phyloP scores from a whole-genome alignment of 2,888 invertebrate genomes.

The Gonocerus acuteangulatus region DNA sequence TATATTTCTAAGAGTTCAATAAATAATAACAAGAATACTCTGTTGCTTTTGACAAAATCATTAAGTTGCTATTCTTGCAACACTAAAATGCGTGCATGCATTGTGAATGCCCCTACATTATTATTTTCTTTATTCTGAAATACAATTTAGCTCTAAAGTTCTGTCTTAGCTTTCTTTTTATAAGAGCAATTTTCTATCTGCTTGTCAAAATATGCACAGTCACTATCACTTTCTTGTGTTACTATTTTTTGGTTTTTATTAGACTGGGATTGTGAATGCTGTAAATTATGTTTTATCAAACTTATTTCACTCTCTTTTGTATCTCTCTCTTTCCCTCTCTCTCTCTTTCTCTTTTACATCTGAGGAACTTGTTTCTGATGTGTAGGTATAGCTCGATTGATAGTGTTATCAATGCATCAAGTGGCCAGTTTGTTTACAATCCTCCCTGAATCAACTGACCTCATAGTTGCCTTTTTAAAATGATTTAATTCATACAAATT shows the following conservation, averaged over 20 bases:
- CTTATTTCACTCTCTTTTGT: no score
- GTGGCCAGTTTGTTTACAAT: neutral
- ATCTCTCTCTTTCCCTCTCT: neutral
- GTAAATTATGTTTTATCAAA: neutral
- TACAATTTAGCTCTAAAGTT: neutral
- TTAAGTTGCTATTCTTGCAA: neutral
- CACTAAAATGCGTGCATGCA: neutral
- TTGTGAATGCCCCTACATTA: neutral
- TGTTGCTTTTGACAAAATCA: no score
- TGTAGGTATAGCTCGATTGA: neutral
- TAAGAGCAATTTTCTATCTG: neutral
- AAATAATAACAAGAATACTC: no score
- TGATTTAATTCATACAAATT: neutral
- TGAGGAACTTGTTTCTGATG: slow-evolving; percentile 18
- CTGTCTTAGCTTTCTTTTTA: neutral
- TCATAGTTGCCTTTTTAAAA: neutral
- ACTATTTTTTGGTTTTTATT: slow-evolving; percentile 6
- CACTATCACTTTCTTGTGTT: neutral
- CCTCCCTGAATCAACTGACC: neutral
- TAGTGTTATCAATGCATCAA: neutral
- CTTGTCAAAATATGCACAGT: slow-evolving; percentile 11
- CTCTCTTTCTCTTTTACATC: slow-evolving; percentile 3
- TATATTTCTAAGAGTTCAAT: no score
- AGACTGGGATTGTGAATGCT: slow-evolving; percentile 19
- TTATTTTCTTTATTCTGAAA: neutral